phyloP scores from a whole-genome alignment of 2,113 vertebrate genomes.

The Apistogramma diplotaenia region DNA sequence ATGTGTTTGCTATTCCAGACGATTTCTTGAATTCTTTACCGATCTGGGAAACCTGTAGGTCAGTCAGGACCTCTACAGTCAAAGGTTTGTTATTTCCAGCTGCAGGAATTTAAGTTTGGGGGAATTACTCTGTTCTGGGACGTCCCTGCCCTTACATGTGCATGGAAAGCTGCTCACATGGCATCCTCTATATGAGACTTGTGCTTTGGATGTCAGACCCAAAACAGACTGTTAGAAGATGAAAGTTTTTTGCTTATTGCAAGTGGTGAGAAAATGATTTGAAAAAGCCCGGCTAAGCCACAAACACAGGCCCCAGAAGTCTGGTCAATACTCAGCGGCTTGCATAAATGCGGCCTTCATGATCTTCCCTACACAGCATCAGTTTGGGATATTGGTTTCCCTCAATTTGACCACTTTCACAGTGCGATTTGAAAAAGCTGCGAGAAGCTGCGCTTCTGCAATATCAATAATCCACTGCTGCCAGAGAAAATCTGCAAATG shows the following conservation, averaged over 20 bases:
- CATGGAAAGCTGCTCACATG: background rate
- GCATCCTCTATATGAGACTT: background rate
- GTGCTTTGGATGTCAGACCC: background rate
- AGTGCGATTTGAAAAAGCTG: constrained; percentile 2
- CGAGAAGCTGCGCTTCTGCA: background rate
- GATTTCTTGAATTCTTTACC: background rate
- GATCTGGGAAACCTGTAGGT: too few relatives aligned
- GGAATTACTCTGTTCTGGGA: background rate
- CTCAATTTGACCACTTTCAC: constrained; percentile 6
- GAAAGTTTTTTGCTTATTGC: background rate
- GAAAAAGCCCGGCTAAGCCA: background rate
- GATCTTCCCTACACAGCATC: background rate
- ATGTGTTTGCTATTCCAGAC: background rate
- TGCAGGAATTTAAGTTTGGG: background rate
- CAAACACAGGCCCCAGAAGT: background rate
- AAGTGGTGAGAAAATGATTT: background rate
- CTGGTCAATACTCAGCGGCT: constrained; percentile 25
- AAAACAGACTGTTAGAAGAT: background rate
- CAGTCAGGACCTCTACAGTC: background rate
- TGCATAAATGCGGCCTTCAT: constrained; percentile 31
- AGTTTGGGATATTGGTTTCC: constrained; percentile 2
- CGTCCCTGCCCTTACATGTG: background rate
- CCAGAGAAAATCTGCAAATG: constrained; percentile 1
- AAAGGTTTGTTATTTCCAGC: background rate
- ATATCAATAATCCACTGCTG: constrained; percentile 21